Conservation (phyloP, 1,140 invertebrate species). For the Cyclina sinensis region DNA sequence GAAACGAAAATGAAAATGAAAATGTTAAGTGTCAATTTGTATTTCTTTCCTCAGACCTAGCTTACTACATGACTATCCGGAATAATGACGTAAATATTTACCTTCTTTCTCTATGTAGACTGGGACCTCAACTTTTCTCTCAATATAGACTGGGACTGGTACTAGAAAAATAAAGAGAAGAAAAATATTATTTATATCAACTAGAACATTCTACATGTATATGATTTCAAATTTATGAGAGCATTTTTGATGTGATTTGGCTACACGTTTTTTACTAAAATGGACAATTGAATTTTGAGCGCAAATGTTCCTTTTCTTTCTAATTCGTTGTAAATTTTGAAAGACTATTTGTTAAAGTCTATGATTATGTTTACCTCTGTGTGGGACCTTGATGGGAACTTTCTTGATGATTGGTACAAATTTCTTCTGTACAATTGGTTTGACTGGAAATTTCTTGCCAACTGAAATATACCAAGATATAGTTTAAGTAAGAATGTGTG, state of each 20-base stretch:
- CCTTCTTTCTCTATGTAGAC: constrained; percentile 47
- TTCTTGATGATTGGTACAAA: constrained; percentile 35
- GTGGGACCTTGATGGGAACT: not conserved
- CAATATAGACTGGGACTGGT: constrained; percentile 44
- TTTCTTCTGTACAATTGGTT: constrained; percentile 44
- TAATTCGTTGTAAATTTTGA: no score
- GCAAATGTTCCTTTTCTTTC: no score
- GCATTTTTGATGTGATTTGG: no score
- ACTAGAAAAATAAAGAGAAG: not conserved
- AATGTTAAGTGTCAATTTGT: no score
- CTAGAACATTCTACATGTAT: not conserved
- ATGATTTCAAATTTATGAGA: no score
- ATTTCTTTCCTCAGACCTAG: no score
- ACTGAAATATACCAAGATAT: not conserved
- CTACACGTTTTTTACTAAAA: no score
- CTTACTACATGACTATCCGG: no score
- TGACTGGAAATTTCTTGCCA: constrained; percentile 36
- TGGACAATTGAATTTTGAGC: no score
- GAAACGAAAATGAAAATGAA: no score
- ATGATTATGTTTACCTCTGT: constrained; percentile 45
- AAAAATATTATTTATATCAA: not conserved
- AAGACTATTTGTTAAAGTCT: no score
- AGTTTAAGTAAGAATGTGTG: no score
- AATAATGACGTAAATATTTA: not conserved
- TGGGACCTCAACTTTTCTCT: constrained; percentile 31